Percentiles rank a stretch among this genome's conserved stretches.
These are phyloP conservation scores for Pedionomus torquatus DNA, from an alignment of 2,113 vertebrate genomes.

Conservation along the genomic window DNA sequence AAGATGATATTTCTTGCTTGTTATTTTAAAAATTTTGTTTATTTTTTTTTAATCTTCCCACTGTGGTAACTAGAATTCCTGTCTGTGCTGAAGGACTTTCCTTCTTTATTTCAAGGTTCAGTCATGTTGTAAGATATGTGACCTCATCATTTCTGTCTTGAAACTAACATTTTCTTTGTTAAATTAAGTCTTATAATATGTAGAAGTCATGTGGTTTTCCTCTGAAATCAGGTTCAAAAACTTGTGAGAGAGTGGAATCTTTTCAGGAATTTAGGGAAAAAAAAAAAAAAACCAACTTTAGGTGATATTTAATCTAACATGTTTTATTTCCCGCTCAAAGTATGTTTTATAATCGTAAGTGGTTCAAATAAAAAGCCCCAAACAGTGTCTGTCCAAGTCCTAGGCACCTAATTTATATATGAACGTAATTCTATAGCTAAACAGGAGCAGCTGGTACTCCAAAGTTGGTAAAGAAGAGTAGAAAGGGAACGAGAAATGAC, in stretches of 20 bases:
- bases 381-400: neutral
- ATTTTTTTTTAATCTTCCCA: neutral
- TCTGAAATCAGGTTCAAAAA: neutral
- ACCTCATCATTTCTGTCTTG: neutral
- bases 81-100: neutral
- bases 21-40: neutral
- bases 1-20: neutral
- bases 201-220: neutral
- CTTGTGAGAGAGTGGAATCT: neutral
- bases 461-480: neutral
- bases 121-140: neutral
- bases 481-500: neutral
- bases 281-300: neutral
- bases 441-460: neutral
- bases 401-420: neutral
- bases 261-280: neutral
- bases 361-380: accelerated
- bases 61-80: neutral
- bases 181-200: neutral
- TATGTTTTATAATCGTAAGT: neutral
- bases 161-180: neutral
- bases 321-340: neutral
- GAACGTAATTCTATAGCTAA: neutral
- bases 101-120: neutral
- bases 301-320: neutral